These are phyloP conservation scores for Nowickia ferox DNA, from an alignment of 2,888 invertebrate genomes.

Conservation along the genomic window DNA sequence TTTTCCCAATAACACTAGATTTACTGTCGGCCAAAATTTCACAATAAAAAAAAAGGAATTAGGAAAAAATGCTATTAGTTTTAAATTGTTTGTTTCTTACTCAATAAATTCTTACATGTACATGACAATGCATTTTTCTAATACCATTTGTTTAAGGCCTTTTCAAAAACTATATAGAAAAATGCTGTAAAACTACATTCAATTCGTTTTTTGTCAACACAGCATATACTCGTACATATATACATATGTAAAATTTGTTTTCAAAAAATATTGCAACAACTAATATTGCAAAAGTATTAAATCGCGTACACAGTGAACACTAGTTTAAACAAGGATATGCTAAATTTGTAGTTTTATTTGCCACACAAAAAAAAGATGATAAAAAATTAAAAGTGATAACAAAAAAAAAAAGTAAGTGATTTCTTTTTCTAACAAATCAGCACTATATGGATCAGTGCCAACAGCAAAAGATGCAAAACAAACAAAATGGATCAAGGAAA, in stretches of 20 bases:
- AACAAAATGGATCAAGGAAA: slow-evolving; percentile 41
- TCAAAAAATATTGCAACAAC: slow-evolving; percentile 35
- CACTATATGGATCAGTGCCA: slow-evolving; percentile 62
- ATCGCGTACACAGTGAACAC: slow-evolving; percentile 36
- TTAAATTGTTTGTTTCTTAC: background rate
- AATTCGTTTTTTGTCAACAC: slow-evolving; percentile 30
- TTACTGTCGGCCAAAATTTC: too few relatives aligned
- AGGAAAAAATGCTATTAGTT: background rate
- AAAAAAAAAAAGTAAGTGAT: slow-evolving; percentile 20
- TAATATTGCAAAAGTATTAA: slow-evolving; percentile 59
- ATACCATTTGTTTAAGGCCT: slow-evolving; percentile 23
- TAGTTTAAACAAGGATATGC: slow-evolving; percentile 48
- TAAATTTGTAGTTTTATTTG: slow-evolving; percentile 58
- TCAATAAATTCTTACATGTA: slow-evolving; percentile 14
- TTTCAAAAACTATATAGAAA: background rate
- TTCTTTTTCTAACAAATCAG: slow-evolving; percentile 57
- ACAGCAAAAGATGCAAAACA: slow-evolving; percentile 47
- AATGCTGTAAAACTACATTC: slow-evolving; percentile 6
- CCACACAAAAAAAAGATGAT: slow-evolving; percentile 6
- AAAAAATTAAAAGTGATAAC: slow-evolving; percentile 10
- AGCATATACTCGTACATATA: background rate
- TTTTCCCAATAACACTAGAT: too few relatives aligned
- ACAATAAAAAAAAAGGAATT: too few relatives aligned
- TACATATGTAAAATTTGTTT: background rate
- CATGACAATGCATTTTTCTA: slow-evolving; percentile 10